Evolutionary conservation across 2,888 invertebrate genomes (phyloP), one percentile per base, ranked within the genome.

Genomic region (Chalcis sispes): DNA sequence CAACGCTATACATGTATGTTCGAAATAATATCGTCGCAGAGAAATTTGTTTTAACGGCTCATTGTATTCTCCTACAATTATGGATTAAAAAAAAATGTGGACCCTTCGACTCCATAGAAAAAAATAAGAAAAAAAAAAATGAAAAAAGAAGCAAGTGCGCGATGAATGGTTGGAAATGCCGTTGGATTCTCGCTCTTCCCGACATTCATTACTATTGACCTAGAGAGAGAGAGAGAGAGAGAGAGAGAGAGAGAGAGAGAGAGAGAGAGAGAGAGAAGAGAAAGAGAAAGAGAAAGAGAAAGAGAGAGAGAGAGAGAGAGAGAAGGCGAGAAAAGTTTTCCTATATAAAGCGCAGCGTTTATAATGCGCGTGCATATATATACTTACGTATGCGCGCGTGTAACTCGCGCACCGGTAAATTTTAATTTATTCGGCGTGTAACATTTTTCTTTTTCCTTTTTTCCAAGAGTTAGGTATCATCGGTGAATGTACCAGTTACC

Each of bases 151-250:
- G 59, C 40, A 52, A 66, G 66, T 52, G 66, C 67, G 23, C 32
- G 46, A 25, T 40, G 54, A 74, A 67, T 74, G 46, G 61, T 27
- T 74, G 40, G 58, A 65, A 72, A 72, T 72, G 72, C 71, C 76
- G 76, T 76, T 71, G 66, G 65, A 56, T 65, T 62, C 69, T 69
- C 61, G 27, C 48, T 18, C 15, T 15, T 7, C 25, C 18, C 56
- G 58, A 52, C 64, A 54, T 59, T 67, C 76, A 66, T 71, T 75
- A 75, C 65, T 71, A 75, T 76, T 76, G 76, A 72, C 76, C 76
- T 62, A 76, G 52, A 72, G 75, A 42, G 15, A 36, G 7, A 42
- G 15, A 36, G 7, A 42, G 15, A 76, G 52, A 72, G 75, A 42
- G 15, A 36, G 7, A 42, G 15, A 76, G 52, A 72, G 75, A 42